Evolutionary conservation across 2,888 invertebrate genomes (phyloP).

Genomic region (Drosophila flavopinicola): DNA sequence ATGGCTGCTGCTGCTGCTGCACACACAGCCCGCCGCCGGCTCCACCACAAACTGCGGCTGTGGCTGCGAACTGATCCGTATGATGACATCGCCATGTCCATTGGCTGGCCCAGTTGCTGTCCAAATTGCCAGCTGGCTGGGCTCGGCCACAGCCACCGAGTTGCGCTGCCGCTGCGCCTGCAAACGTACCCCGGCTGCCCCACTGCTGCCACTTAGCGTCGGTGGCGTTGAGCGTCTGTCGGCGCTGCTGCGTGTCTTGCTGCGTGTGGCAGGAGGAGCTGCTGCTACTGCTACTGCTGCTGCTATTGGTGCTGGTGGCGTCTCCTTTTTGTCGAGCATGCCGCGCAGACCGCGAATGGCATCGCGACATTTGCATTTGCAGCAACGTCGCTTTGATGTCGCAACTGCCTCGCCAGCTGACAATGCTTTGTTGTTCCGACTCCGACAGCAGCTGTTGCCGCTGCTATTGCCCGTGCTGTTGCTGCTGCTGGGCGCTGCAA

Average conservation of each 20-base stretch:
- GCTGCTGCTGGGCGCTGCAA: slow-evolving; percentile 9
- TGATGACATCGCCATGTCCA: slow-evolving; percentile 74
- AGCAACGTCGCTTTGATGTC: slow-evolving; percentile 75
- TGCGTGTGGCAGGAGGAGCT: too few relatives aligned
- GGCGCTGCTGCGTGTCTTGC: slow-evolving; percentile 44
- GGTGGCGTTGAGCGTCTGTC: slow-evolving; percentile 63
- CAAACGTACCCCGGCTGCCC: slow-evolving; percentile 12
- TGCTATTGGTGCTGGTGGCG: slow-evolving; percentile 1
- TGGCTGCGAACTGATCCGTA: slow-evolving; percentile 72
- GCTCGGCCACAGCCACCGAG: slow-evolving; percentile 64
- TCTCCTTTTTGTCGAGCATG: slow-evolving; percentile 62
- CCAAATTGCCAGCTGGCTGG: slow-evolving; percentile 77
- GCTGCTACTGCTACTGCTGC: slow-evolving; percentile 1
- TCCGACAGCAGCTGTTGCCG: slow-evolving; percentile 77
- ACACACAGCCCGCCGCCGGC: slow-evolving; percentile 23
- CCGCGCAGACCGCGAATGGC: slow-evolving; percentile 68
- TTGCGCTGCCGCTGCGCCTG: slow-evolving; percentile 53
- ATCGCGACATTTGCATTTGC: slow-evolving; percentile 81
- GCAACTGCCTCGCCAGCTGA: slow-evolving; percentile 29
- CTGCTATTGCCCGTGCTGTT: slow-evolving; percentile 50
- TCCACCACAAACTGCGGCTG: slow-evolving; percentile 74
- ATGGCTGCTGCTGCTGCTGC: slow-evolving; percentile 23
- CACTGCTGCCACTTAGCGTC: slow-evolving; percentile 22
- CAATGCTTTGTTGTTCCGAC: slow-evolving; percentile 73
- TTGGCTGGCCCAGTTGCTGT: slow-evolving; percentile 61